Base-by-base conservation (phyloP, 2,888 invertebrate species). In the Lagria hirta region DNA sequence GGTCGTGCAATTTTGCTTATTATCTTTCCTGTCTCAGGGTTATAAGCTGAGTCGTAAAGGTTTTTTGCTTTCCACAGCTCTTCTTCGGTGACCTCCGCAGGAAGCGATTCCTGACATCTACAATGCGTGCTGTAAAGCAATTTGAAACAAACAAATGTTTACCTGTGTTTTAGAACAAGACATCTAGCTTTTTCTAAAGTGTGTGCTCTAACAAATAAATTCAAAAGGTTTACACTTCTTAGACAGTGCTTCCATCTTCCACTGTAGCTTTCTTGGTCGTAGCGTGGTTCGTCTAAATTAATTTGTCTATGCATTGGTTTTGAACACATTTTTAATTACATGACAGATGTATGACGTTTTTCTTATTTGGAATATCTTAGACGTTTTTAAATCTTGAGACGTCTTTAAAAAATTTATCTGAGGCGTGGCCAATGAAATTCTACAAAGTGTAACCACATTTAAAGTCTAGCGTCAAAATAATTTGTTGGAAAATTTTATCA, bases 251-350 rank as follows among this genome's bases (percentile, higher is more conserved):
- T 10, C 4, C 14, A 17, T 3, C 36, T 10, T 8, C 36, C 36
- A 23, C 34, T 27, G 36, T 27, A 36, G 5, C 8, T 12, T 4
- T 36, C 36, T 18, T 18, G 27, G 20, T 36, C 36, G 8, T 36
- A 27, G 4, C 11, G 36, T 27, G 27, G 12, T 8, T 36, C 17
- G 10, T 26, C 23, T 4, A 24, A 13, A 11, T 24, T 8, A 16
- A 34, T 5, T 6, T 4, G 11, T 24, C 7, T 11, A 15, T 10
- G 10, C 8, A 22, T 23, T 22, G 14, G 22, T 10, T 2, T 34
- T 4, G 3, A 16, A 12, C 34, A 34, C 34, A 34, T 34, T 16
- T 13, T 34, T 12, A 10, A 30, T 8, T 15, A 8, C 7, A 18
- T 6, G 7, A 24, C 24, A 12, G 24, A n/a, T n/a, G n/a, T n/a